Percentiles rank a stretch among this genome's conserved stretches.
Conservation (phyloP, 2,113 vertebrate species). For the Chloropsis cyanopogon region DNA sequence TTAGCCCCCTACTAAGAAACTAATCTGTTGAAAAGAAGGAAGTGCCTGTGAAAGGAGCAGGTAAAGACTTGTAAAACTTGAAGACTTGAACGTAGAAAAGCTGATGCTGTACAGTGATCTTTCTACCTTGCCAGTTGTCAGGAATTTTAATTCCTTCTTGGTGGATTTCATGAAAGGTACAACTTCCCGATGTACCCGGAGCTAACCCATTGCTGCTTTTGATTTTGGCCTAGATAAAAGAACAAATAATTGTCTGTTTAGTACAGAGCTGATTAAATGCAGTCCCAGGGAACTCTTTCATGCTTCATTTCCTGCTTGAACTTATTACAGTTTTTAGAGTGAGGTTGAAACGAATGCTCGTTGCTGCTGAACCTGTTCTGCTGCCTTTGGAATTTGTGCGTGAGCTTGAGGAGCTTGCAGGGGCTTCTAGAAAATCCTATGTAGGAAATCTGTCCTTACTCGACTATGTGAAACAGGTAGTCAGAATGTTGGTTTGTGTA, state of each 20-base stretch:
- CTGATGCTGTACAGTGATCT: background rate
- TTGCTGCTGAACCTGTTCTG: background rate
- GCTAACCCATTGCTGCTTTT: background rate
- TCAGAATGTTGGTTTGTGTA: background rate
- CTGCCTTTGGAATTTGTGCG: background rate
- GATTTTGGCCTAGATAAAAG: background rate
- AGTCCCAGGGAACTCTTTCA: background rate
- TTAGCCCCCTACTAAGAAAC: background rate
- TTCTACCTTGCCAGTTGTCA: background rate
- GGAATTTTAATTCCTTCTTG: background rate
- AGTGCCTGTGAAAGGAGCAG: background rate
- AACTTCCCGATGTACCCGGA: background rate
- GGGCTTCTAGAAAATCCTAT: background rate
- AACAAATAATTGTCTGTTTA: background rate
- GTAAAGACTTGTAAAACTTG: background rate
- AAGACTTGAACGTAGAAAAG: background rate
- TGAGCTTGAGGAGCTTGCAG: background rate
- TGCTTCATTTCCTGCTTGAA: background rate
- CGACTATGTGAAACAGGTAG: background rate
- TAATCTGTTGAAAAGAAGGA: background rate
- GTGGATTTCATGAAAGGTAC: background rate
- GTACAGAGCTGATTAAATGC: background rate
- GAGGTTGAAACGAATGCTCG: background rate
- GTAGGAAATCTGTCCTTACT: background rate
- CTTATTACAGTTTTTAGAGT: background rate